A percentile compares a stretch with the other conserved stretches of the same genome.
Evolutionary conservation across 2,797 vertebrate genomes (phyloP).

Genomic region (Lepilemur septentrionalis): DNA sequence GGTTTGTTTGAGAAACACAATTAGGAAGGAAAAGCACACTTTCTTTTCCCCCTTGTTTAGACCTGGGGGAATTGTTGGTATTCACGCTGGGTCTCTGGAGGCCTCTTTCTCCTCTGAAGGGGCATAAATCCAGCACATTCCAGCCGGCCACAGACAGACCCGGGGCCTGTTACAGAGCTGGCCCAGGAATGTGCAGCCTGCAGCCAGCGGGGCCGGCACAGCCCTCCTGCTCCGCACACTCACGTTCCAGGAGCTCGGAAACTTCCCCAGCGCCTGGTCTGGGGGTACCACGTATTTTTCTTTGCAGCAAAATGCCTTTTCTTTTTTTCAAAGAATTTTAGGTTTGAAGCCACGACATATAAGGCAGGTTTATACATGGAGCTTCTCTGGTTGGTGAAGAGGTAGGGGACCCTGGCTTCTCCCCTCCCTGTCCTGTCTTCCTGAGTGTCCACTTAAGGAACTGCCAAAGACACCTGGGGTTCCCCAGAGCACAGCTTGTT

Average conservation of each 20-base stretch:
- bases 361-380: neutral
- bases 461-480: rapidly evolving
- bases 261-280: neutral
- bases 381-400: neutral
- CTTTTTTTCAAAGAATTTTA: neutral
- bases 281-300: neutral
- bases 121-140: slow-evolving; percentile 43
- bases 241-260: neutral
- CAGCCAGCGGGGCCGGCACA: neutral
- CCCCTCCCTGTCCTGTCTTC: neutral
- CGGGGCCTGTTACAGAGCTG: neutral
- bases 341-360: neutral
- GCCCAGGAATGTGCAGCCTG: neutral
- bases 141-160: neutral
- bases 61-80: slow-evolving; percentile 38
- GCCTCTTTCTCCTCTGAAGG: slow-evolving; percentile 10
- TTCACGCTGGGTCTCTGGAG: slow-evolving; percentile 29
- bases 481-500: neutral
- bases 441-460: neutral
- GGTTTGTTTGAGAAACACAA: slow-evolving; percentile 58
- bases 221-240: neutral
- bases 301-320: neutral
- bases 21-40: slow-evolving; percentile 54
- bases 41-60: neutral
- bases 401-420: neutral